phyloP scores from a whole-genome alignment of 30 jellyfish, hydroid and myxozoan genomes.

The Phacellophora camtschatica region DNA sequence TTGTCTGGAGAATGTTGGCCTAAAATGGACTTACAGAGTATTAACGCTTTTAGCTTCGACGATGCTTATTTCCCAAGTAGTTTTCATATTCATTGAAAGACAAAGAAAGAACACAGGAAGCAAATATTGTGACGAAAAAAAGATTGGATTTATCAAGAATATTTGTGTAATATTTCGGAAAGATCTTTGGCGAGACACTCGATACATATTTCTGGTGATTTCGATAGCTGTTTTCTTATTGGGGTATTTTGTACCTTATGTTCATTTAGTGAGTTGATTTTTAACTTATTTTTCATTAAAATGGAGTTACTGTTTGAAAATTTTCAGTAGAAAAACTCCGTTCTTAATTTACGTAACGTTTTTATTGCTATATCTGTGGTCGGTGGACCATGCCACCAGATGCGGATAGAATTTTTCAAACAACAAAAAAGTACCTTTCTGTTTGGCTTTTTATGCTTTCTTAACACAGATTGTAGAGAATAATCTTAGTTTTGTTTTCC shows the following conservation, averaged over 20 bases:
- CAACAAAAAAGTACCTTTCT: too few relatives aligned
- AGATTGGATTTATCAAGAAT: background rate
- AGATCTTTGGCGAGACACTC: constrained; percentile 32
- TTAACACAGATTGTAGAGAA: too few relatives aligned
- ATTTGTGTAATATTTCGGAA: background rate
- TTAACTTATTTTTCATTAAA: too few relatives aligned
- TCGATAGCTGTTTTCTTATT: constrained; percentile 53
- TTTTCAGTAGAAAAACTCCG: too few relatives aligned
- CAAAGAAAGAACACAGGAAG: background rate
- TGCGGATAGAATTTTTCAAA: too few relatives aligned
- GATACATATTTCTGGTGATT: constrained; percentile 34
- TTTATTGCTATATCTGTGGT: too few relatives aligned
- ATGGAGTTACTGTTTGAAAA: too few relatives aligned
- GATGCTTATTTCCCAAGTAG: background rate
- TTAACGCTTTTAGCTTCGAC: background rate
- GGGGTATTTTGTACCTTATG: constrained; percentile 73
- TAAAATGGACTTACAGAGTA: constrained; percentile 45
- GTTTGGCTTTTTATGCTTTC: too few relatives aligned
- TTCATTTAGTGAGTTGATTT: constrained; percentile 61
- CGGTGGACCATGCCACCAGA: too few relatives aligned
- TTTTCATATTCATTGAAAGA: background rate
- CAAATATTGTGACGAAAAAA: background rate
- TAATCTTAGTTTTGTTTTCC: too few relatives aligned
- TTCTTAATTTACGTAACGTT: too few relatives aligned
- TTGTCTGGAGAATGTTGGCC: constrained; percentile 33